Conservation (phyloP, 1,140 invertebrate species). For the Adoxophyes honmai region DNA sequence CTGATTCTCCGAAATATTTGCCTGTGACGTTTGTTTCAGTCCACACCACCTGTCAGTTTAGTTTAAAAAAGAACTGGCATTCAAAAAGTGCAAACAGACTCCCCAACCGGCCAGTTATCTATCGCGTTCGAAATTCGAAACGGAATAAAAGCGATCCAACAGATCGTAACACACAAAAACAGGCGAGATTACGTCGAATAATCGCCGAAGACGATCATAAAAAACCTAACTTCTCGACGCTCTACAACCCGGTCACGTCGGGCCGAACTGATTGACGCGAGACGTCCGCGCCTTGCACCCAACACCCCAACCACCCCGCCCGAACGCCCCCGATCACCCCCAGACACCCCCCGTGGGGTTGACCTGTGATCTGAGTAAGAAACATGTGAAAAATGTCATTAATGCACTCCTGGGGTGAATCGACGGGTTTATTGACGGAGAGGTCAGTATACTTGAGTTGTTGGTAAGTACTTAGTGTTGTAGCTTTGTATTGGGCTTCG, state of each 20-base stretch:
- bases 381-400: conserved; percentile 74
- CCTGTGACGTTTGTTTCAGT: too few species aligned
- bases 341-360: conserved; percentile 22
- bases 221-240: conserved; percentile 46
- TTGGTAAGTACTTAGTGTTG: too few species aligned
- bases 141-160: neutral
- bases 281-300: conserved; percentile 55
- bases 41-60: too few species aligned
- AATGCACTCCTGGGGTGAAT: conserved; percentile 50
- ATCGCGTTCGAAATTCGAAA: neutral
- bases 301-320: conserved; percentile 19
- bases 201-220: conserved; percentile 52
- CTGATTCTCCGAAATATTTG: too few species aligned
- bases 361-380: conserved; percentile 58
- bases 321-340: conserved; percentile 13
- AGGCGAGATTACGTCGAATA: conserved; percentile 46
- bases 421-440: neutral
- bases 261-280: conserved; percentile 70
- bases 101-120: neutral
- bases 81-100: neutral
- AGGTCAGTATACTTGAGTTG: neutral
- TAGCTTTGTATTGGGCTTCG: too few species aligned
- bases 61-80: neutral
- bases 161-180: conserved; percentile 32
- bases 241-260: conserved; percentile 57